A percentile compares a stretch with the other conserved stretches of the same genome.
These are phyloP conservation scores for Tethya wilhelma DNA, from an alignment of 37 sponge, comb jelly and placozoan species.

Conservation along the genomic window DNA sequence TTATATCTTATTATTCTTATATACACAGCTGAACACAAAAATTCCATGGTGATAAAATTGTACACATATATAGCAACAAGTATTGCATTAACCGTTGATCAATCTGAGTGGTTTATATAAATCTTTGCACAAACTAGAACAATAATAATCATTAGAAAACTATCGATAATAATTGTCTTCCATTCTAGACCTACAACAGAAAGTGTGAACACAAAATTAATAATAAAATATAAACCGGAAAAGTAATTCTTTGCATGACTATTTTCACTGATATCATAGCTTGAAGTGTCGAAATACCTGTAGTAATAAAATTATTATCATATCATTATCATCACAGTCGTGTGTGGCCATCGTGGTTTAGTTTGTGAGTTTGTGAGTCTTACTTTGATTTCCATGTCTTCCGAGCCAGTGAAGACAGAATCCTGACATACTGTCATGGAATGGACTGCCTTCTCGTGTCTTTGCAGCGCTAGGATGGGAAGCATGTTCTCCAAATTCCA, in stretches of 20 bases:
- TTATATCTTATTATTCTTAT: no score
- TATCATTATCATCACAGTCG: neutral
- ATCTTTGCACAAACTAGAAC: no score
- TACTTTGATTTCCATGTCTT: slow-evolving; percentile 94
- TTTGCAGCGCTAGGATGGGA: slow-evolving; percentile 84
- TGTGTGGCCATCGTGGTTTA: neutral
- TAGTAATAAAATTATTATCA: slow-evolving; percentile 1
- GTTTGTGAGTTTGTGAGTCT: neutral
- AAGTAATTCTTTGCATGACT: neutral
- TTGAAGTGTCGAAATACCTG: slow-evolving; percentile 61
- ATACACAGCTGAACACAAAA: no score
- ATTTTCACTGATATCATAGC: slow-evolving; percentile 1
- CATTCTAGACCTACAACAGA: no score
- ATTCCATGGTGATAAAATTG: no score
- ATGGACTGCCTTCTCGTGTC: slow-evolving; percentile 85
- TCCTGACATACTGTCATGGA: slow-evolving; percentile 81
- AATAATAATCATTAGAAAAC: no score
- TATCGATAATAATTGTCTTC: no score
- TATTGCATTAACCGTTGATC: no score
- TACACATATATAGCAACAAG: no score
- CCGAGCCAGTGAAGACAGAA: slow-evolving; percentile 86
- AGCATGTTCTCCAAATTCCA: slow-evolving; percentile 94
- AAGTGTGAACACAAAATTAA: no score
- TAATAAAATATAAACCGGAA: neutral
- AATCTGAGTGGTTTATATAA: no score